A percentile compares a stretch with the other conserved stretches of the same genome.
phyloP scores from a whole-genome alignment of 2,888 invertebrate species.

The Steinernema hermaphroditum region DNA sequence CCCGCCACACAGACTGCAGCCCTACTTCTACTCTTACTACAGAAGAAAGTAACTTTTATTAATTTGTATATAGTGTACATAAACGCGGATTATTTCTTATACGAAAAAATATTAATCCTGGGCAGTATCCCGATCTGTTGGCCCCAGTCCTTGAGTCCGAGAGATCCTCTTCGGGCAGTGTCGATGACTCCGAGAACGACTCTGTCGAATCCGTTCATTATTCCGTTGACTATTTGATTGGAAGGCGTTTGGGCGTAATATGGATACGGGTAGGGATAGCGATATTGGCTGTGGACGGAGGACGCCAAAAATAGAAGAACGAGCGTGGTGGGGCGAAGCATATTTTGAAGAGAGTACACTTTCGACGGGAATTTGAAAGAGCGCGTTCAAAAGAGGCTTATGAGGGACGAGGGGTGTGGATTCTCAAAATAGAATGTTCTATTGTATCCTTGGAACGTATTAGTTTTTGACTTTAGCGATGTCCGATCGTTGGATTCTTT shows the following conservation, averaged over 20 bases:
- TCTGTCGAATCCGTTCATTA: neutral
- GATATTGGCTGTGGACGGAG: neutral
- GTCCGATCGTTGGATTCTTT: neutral
- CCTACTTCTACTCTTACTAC: neutral
- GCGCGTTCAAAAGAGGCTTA: neutral
- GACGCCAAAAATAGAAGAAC: neutral
- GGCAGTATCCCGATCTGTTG: slow-evolving; percentile 2
- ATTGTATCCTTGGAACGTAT: neutral
- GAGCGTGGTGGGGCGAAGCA: neutral
- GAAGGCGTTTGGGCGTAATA: neutral
- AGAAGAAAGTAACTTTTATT: neutral
- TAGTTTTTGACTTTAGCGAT: neutral
- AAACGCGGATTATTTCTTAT: neutral
- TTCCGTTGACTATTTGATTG: neutral
- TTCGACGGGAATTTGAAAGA: neutral
- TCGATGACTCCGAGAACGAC: neutral
- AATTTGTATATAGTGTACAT: neutral
- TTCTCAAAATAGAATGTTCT: neutral
- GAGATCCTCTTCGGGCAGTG: neutral
- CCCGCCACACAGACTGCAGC: neutral
- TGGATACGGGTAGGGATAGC: neutral
- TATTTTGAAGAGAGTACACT: neutral
- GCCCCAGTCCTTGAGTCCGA: slow-evolving; percentile 9
- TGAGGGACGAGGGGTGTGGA: neutral
- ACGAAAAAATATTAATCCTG: slow-evolving; percentile 1